Evolutionary conservation across 2,797 vertebrate genomes (phyloP).

Genomic region (Sparidentex hasta): DNA sequence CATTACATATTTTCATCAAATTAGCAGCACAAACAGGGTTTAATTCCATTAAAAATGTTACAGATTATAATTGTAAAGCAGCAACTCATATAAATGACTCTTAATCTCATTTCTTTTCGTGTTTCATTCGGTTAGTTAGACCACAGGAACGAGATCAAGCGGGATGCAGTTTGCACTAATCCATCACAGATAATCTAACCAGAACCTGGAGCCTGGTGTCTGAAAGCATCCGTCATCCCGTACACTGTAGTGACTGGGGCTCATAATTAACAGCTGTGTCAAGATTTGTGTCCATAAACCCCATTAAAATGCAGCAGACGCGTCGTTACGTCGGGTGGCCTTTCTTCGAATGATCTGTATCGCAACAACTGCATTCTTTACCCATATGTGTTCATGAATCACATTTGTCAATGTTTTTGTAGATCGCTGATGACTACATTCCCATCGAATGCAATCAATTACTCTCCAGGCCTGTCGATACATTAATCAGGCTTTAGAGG

Average conservation of each 20-base stretch:
- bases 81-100: neutral
- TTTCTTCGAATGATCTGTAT: slow-evolving; percentile 34
- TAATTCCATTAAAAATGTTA: neutral
- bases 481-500: slow-evolving; percentile 67
- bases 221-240: neutral
- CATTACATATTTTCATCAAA: neutral
- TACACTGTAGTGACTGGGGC: neutral
- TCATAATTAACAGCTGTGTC: slow-evolving; percentile 38
- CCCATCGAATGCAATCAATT: slow-evolving; percentile 58
- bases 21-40: neutral
- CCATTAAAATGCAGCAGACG: slow-evolving; percentile 15
- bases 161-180: neutral
- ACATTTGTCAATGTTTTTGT: slow-evolving; percentile 46
- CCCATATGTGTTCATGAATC: slow-evolving; percentile 48
- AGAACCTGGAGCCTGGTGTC: neutral
- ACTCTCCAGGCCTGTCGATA: slow-evolving; percentile 53
- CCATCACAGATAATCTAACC: slow-evolving; percentile 13
- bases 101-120: neutral
- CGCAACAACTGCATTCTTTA: slow-evolving; percentile 40
- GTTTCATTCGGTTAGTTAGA: slow-evolving; percentile 29
- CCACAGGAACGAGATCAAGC: neutral
- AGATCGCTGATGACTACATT: slow-evolving; percentile 62
- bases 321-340: slow-evolving; percentile 3
- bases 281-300: slow-evolving; percentile 24
- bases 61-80: neutral